Base-by-base conservation (phyloP, 2,888 invertebrate species). In the Cremastinae sp. region DNA sequence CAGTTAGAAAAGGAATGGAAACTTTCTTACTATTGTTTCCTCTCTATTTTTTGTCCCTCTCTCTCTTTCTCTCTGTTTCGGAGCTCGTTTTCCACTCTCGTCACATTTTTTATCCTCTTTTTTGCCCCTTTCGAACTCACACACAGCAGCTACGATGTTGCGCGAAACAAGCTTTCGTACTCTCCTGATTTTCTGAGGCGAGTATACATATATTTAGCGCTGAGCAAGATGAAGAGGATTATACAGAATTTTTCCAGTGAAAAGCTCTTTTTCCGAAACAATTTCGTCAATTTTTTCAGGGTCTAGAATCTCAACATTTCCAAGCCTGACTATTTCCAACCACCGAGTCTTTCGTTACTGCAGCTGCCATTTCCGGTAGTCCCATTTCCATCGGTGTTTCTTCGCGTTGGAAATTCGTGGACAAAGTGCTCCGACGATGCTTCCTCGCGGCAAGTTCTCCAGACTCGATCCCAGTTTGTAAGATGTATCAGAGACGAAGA, bases 401-500 rank as follows among this genome's bases (percentile, higher is more conserved):
- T 39, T 43, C 55, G n/a, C 41, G 62, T 39, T 37, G 37, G 37
- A 35, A 53, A 58, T 58, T 59, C 9, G 49, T 12, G 43, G 45
- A 28, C 43, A 20, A 22, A 51, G 35, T 68, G 14, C 49, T 37
- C 47, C 64, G 74, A 75, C 82, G 72, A 83, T 80, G 81, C 81
- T 83, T 81, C 74, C 73, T 68, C 75, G 69, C 71, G 55, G 53
- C 20, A 64, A 61, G 61, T 55, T 49, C 66, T 39, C 72, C 49
- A 12, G 35, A 61, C 49, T 58, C 45, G 10, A 47, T 22, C 47
- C 56, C 41, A 53, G 35, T 47, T 28, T 69, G 55, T 62, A 70
- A 68, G 62, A 71, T 79, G 41, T 83, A 83, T 84, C 80, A 80
- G 75, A 86, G 86, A 87, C 86, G 83, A 83, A 82, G 82, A 83